These are phyloP conservation scores for Sardina pilchardus DNA, from an alignment of 2,113 vertebrate species.

Conservation along the genomic window DNA sequence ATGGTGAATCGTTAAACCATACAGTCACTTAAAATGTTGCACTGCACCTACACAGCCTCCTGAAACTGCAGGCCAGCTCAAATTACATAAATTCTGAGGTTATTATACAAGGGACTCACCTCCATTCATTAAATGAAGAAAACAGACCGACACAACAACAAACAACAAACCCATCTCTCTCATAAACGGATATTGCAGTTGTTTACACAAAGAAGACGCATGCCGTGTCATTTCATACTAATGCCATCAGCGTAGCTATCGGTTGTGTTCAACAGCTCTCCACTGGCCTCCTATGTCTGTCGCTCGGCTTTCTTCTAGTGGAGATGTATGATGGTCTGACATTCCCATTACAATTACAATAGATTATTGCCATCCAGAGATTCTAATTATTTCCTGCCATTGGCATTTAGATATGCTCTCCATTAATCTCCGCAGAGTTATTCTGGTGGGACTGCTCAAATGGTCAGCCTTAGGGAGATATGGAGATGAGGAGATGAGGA, in stretches of 20 bases:
- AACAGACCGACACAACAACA: background rate
- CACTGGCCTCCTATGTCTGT: background rate
- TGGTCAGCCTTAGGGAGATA: background rate
- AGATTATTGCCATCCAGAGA: conserved; percentile 41
- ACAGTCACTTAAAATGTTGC: background rate
- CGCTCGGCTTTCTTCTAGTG: background rate
- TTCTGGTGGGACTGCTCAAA: conserved; percentile 14
- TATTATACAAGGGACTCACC: background rate
- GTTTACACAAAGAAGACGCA: too few relatives aligned
- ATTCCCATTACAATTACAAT: conserved; percentile 42
- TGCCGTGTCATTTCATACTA: too few relatives aligned
- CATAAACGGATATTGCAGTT: background rate
- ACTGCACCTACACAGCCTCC: background rate
- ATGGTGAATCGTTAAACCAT: background rate
- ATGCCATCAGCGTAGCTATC: too few relatives aligned
- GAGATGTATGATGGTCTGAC: conserved; percentile 39
- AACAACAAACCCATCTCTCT: too few relatives aligned
- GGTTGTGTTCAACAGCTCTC: background rate
- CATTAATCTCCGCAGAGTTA: conserved; percentile 35
- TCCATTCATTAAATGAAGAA: background rate
- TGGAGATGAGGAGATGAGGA: background rate
- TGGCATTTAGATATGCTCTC: conserved; percentile 45
- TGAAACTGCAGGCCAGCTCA: background rate
- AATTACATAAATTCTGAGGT: background rate
- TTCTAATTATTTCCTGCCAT: conserved; percentile 48